Percentiles rank a stretch among this genome's conserved stretches.
phyloP scores from a whole-genome alignment of 2,797 vertebrate genomes.

The Pterois miles region DNA sequence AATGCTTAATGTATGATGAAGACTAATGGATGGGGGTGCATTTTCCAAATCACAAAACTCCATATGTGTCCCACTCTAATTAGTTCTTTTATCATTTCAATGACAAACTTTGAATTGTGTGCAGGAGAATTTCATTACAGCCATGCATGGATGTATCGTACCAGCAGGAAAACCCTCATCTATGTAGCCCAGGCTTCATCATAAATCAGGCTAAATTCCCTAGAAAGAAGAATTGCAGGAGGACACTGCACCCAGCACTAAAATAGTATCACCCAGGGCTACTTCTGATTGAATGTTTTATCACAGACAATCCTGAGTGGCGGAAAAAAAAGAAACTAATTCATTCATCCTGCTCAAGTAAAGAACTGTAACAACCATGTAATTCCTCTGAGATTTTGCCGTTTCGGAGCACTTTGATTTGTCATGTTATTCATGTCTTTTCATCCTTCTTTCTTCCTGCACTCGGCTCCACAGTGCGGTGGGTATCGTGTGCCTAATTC shows the following conservation, averaged over 20 bases:
- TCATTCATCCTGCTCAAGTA: constrained; percentile 81
- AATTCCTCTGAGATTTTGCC: constrained; percentile 79
- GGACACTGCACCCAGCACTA: constrained; percentile 71
- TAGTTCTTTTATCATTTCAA: constrained; percentile 69
- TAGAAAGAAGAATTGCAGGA: constrained; percentile 75
- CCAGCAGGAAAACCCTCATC: constrained; percentile 70
- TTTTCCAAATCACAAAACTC: constrained; percentile 63
- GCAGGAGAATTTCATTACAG: constrained; percentile 60
- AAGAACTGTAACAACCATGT: constrained; percentile 81
- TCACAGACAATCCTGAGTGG: constrained; percentile 81
- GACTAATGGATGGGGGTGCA: constrained; percentile 44
- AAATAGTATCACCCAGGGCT: constrained; percentile 83
- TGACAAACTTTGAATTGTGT: constrained; percentile 62
- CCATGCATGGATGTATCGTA: constrained; percentile 53
- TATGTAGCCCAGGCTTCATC: constrained; percentile 62
- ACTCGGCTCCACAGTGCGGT: constrained; percentile 47
- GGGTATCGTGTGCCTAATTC: constrained; percentile 74
- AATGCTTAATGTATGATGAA: constrained; percentile 21
- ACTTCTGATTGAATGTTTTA: constrained; percentile 81
- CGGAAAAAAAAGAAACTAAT: constrained; percentile 81
- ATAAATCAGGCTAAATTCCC: constrained; percentile 81
- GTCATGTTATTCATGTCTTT: constrained; percentile 80
- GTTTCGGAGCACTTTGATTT: constrained; percentile 78
- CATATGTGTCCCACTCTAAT: constrained; percentile 58
- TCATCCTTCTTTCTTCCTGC: constrained; percentile 64